Evolutionary conservation across 30 jellyfish, hydroid and myxozoan species (phyloP).

Genomic region (Hydractinia echinata): DNA sequence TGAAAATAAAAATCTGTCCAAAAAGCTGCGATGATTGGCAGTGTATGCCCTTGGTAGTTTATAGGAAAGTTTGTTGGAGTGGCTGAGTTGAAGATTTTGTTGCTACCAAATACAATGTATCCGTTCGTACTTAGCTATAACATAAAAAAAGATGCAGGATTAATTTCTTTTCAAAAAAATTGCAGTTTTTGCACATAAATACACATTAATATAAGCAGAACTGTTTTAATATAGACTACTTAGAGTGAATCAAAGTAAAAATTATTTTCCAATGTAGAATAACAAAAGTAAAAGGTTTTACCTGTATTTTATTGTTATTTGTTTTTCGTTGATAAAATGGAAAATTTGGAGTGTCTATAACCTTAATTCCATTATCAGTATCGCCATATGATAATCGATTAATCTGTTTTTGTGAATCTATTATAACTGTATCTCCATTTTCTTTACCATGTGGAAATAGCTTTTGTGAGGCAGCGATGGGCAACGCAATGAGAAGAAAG

Average conservation of each 20-base stretch:
- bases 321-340: not conserved
- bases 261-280: no score
- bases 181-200: no score
- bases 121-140: not conserved
- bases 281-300: not conserved
- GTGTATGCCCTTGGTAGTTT: not conserved
- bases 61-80: slow-evolving; percentile 9
- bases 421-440: slow-evolving; percentile 6
- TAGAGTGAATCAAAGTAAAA: no score
- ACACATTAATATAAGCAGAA: no score
- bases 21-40: not conserved
- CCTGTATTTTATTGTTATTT: not conserved
- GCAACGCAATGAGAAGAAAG: no score
- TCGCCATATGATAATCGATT: not conserved
- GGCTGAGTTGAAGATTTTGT: not conserved
- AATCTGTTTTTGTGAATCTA: not conserved
- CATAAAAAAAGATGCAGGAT: no score
- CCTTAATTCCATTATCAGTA: not conserved
- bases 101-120: not conserved
- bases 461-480: no score
- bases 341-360: not conserved
- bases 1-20: slow-evolving; percentile 13
- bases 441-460: not conserved
- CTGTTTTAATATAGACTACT: no score
- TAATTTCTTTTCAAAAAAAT: no score